phyloP scores from a whole-genome alignment of 2,113 vertebrate species.

The Austrofundulus limnaeus region DNA sequence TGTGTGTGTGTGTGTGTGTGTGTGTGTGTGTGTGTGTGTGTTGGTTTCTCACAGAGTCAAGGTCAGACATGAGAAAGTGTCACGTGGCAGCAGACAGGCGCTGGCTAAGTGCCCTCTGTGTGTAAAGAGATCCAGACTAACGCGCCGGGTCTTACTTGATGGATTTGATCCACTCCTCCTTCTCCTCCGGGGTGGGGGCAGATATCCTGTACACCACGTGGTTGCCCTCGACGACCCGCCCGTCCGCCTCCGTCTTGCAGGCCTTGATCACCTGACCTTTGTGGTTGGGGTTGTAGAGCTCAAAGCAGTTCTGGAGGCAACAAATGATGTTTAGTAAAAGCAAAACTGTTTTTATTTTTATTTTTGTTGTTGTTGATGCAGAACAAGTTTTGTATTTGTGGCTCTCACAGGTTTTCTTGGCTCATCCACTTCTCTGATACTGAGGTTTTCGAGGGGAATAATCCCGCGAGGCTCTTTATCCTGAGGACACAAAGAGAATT shows the following conservation, averaged over 20 bases:
- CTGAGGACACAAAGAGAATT: slow-evolving; percentile 69
- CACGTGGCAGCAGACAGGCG: slow-evolving; percentile 49
- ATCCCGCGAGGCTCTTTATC: slow-evolving; percentile 98
- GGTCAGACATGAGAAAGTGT: slow-evolving; percentile 68
- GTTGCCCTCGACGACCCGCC: slow-evolving; percentile 96
- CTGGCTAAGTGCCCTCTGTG: slow-evolving; percentile 61
- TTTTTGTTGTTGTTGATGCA: neutral
- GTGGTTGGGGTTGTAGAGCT: slow-evolving; percentile 94
- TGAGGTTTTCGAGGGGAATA: slow-evolving; percentile 96
- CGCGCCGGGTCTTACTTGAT: slow-evolving; percentile 85
- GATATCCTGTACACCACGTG: slow-evolving; percentile 98
- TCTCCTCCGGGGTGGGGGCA: slow-evolving; percentile 93
- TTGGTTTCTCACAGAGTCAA: slow-evolving; percentile 55
- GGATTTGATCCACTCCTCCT: slow-evolving; percentile 99
- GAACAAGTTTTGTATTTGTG: too few species aligned
- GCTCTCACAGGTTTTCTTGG: slow-evolving; percentile 91
- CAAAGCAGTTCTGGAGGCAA: slow-evolving; percentile 89
- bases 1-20: neutral
- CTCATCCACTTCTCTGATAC: slow-evolving; percentile 96
- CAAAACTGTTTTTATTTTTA: neutral
- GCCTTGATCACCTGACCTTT: slow-evolving; percentile 98
- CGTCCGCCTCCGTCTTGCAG: slow-evolving; percentile 96
- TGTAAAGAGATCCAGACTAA: slow-evolving; percentile 66
- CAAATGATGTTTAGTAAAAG: neutral
- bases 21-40: slow-evolving; percentile 13